Evolutionary conservation across 2,797 vertebrate genomes (phyloP).

Genomic region (Molossus alvarezi): DNA sequence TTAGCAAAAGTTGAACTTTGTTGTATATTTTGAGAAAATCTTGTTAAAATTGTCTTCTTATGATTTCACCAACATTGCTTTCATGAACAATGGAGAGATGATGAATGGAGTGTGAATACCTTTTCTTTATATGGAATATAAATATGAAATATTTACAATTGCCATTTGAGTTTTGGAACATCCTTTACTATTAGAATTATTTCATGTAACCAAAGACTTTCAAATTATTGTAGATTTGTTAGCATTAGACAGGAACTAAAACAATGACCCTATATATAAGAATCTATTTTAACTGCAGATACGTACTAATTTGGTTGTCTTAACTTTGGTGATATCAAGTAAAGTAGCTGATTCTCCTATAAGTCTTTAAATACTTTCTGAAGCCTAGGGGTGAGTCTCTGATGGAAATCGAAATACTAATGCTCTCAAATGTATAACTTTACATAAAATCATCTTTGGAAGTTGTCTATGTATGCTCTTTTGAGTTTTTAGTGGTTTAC

Average conservation of each 20-base stretch:
- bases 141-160: slow-evolving; percentile 25
- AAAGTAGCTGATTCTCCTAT: background rate
- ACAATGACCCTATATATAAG: background rate
- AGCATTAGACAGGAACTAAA: background rate
- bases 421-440: background rate
- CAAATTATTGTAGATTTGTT: background rate
- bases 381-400: background rate
- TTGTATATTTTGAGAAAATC: background rate
- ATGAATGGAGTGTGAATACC: background rate
- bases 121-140: background rate
- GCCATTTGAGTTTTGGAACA: background rate
- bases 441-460: background rate
- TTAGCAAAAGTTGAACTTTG: background rate
- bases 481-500: background rate
- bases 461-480: background rate
- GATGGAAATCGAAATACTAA: background rate
- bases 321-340: background rate
- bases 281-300: background rate
- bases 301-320: background rate
- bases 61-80: background rate
- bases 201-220: background rate
- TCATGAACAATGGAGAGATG: background rate
- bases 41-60: background rate
- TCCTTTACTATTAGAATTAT: background rate
- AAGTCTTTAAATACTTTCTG: background rate